A percentile compares a stretch with the other conserved stretches of the same genome.
These are phyloP conservation scores for Papilio dardanus DNA, from an alignment of 1,140 invertebrate species.

Conservation along the genomic window DNA sequence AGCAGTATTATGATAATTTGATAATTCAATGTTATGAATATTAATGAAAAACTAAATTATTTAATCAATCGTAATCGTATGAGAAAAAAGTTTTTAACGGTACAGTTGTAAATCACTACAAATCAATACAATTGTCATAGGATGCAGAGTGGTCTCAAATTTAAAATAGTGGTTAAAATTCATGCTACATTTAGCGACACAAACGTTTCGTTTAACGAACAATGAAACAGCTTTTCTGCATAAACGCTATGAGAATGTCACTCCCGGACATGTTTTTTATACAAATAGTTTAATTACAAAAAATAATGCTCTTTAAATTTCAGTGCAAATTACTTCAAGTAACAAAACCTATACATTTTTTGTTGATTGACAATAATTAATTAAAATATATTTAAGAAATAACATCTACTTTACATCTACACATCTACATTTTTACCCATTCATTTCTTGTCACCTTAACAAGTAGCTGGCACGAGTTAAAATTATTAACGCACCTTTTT, in stretches of 20 bases:
- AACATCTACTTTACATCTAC: too few relatives aligned
- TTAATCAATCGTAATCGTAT: too few relatives aligned
- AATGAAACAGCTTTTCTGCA: constrained; percentile 8
- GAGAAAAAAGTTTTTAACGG: background rate
- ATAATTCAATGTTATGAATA: background rate
- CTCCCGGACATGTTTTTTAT: background rate
- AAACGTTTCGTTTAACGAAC: constrained; percentile 10
- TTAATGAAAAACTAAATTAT: background rate
- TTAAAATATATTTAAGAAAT: background rate
- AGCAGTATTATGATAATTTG: background rate
- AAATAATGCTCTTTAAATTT: background rate
- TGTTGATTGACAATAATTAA: background rate
- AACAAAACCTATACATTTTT: background rate
- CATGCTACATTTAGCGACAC: background rate
- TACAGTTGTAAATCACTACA: background rate
- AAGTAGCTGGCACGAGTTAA: too few relatives aligned
- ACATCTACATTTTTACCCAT: background rate
- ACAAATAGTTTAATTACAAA: background rate
- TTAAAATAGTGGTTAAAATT: constrained; percentile 11
- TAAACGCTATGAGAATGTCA: background rate
- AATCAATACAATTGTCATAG: background rate
- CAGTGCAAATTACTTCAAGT: background rate
- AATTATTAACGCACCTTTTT: background rate
- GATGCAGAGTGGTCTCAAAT: background rate
- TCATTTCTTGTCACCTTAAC: background rate